Percentiles rank a stretch among this genome's conserved stretches.
phyloP scores from a whole-genome alignment of 1,140 invertebrate genomes.

The Anoplolepis gracilipes region DNA sequence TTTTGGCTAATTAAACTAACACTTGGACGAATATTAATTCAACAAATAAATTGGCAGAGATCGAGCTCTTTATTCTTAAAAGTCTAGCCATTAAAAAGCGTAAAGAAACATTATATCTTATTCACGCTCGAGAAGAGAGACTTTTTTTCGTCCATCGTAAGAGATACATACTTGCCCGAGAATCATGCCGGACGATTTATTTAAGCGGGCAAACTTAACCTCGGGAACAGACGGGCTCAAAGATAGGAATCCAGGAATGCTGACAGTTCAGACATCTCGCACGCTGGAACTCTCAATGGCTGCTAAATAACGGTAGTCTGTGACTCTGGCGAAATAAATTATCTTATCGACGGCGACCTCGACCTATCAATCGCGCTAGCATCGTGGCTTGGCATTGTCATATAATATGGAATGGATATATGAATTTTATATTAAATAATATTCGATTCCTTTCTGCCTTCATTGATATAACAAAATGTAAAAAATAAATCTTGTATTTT shows the following conservation, averaged over 20 bases:
- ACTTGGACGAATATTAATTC: not conserved
- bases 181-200: conserved; percentile 64
- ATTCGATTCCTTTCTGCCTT: not conserved
- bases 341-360: conserved; percentile 61
- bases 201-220: conserved; percentile 27
- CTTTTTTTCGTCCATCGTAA: conserved; percentile 1
- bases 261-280: conserved; percentile 42
- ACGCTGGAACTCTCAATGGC: conserved; percentile 39
- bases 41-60: not conserved
- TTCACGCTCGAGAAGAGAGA: not conserved
- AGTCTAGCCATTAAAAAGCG: not conserved
- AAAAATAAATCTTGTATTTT: too few species aligned
- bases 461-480: not conserved
- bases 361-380: not conserved
- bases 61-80: not conserved
- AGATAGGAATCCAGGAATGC: conserved; percentile 55
- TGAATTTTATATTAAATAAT: too few species aligned
- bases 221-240: conserved; percentile 11
- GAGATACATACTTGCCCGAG: conserved; percentile 12
- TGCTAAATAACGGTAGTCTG: conserved; percentile 66
- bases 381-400: too few species aligned
- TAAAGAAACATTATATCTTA: not conserved
- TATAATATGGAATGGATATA: too few species aligned
- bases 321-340: conserved; percentile 46
- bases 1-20: not conserved